Conservation (phyloP, 2,888 invertebrate species). For the Lithophane semibrunnea region DNA sequence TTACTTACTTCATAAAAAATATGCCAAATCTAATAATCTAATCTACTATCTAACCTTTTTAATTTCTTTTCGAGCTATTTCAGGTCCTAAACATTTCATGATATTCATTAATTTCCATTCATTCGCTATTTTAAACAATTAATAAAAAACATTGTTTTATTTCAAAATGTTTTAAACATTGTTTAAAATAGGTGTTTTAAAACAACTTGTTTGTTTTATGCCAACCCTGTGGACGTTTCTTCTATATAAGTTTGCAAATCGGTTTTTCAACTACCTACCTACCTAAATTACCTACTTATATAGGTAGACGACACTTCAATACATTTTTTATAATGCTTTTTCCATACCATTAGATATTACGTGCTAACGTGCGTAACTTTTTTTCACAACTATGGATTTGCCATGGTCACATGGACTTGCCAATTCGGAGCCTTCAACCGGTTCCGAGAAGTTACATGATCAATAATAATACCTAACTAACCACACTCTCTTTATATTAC, state of each 20-base stretch:
- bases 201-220: too few species aligned
- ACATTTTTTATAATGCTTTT: constrained; percentile 4
- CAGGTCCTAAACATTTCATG: too few species aligned
- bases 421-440: constrained; percentile 40
- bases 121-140: too few species aligned
- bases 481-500: constrained; percentile 32
- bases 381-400: constrained; percentile 22
- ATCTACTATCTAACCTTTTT: too few species aligned
- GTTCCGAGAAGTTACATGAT: constrained; percentile 26
- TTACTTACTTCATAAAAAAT: too few species aligned
- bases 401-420: constrained; percentile 23
- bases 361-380: constrained; percentile 9
- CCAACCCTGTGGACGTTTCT: too few species aligned
- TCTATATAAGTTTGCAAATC: neutral
- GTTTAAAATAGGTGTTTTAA: too few species aligned
- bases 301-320: constrained; percentile 8
- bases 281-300: neutral
- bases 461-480: constrained; percentile 28
- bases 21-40: too few species aligned
- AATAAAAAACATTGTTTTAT: too few species aligned
- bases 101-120: too few species aligned
- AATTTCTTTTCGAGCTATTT: too few species aligned
- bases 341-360: constrained; percentile 6
- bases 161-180: too few species aligned
- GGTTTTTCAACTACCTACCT: neutral